Evolutionary conservation across 2,113 vertebrate genomes (phyloP), one percentile per base, ranked within the genome.

Genomic region (Galeopterus variegatus): DNA sequence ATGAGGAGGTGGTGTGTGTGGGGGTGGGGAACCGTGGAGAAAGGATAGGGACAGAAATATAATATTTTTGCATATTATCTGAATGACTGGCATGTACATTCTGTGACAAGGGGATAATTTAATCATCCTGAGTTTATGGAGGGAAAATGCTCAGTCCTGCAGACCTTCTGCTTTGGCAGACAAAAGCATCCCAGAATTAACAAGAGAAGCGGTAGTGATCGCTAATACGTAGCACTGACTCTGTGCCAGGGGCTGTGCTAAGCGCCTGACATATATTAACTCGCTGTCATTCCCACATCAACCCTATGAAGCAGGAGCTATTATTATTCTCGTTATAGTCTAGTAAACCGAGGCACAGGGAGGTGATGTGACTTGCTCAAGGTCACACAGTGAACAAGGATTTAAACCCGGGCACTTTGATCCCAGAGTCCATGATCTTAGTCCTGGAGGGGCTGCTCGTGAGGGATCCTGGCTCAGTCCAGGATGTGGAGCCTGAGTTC

Each of bases 101-200:
- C 64, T 95, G 31, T 52, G 50, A 41, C 73, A 36, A 56, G 58
- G 14, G 41, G 11, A 62, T 62, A 23, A 96, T 86, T 92, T 41
- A 87, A 75, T 88, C 65, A 67, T 36, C 54, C 24, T 45, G 58
- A 82, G 48, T 89, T 94, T 92, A 91, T 7, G n/a, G 75, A 88
- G n/a, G 75, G 69, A 93, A 90, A 52, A 70, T 0, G 28, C 36
- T 80, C 33, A 41, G 56, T 52, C 64, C 67, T 36, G 3, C 5
- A 93, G 36, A 76, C 87, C 88, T n/a, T 17, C 52, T 96, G 86
- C 69, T 90, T 70, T 60, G 56, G 72, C 56, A 45, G 88, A 82
- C 54, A 54, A 85, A 90, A 94, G 12, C 67, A 45, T 67, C 76
- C 94, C 81, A 28, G 69, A 82, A 84, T 50, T 41, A 87, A 70